phyloP scores from a whole-genome alignment of 2,797 vertebrate genomes.

The Mormyrus proboscirostris region DNA sequence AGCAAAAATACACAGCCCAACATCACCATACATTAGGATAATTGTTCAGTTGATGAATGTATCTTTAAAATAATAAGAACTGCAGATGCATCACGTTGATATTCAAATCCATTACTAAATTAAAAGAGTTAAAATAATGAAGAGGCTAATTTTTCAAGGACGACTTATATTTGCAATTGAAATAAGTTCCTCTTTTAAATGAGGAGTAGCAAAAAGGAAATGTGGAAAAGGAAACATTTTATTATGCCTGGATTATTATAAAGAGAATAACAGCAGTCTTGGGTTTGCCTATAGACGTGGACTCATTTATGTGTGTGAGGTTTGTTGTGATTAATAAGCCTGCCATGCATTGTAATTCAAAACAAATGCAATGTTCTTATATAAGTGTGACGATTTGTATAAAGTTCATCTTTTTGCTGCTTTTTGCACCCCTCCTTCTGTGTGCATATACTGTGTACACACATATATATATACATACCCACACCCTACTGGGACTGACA shows the following conservation, averaged over 20 bases:
- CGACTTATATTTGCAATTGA: not conserved
- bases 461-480: not conserved
- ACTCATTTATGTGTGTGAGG: not conserved
- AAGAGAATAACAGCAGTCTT: not conserved
- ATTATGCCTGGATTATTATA: constrained; percentile 1
- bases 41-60: not conserved
- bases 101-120: constrained; percentile 2
- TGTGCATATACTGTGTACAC: not conserved
- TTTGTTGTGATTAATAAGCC: not conserved
- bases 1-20: not conserved
- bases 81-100: constrained; percentile 1
- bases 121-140: constrained; percentile 7
- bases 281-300: not conserved
- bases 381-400: not conserved
- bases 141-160: not conserved
- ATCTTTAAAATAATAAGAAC: not conserved
- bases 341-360: not conserved
- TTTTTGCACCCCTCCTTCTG: not conserved
- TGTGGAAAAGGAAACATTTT: not conserved
- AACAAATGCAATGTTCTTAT: not conserved
- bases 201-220: not conserved
- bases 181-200: not conserved
- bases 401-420: not conserved
- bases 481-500: not conserved
- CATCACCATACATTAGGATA: not conserved